Percentiles rank a stretch among this genome's conserved stretches.
Evolutionary conservation across 2,113 vertebrate genomes (phyloP).

Genomic region (Pelusios castaneus): DNA sequence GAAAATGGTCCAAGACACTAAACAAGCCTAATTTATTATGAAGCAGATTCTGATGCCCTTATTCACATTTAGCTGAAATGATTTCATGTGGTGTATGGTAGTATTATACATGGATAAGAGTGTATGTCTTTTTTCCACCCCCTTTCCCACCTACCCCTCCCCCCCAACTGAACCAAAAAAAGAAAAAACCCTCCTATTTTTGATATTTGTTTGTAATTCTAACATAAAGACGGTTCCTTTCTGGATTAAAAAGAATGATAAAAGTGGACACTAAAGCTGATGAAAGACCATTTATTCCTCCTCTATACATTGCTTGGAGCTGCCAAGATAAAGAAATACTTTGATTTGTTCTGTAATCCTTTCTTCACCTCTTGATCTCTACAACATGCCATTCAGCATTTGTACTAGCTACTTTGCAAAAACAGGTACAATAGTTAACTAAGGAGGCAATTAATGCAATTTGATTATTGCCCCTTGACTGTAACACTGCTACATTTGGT

Average conservation of each 20-base stretch:
- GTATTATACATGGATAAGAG: not conserved
- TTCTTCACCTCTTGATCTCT: not conserved
- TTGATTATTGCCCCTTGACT: conserved; percentile 27
- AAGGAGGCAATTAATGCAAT: not conserved
- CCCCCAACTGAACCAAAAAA: not conserved
- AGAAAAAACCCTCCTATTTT: not conserved
- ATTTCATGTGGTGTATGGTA: not conserved
- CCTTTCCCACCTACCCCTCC: no score
- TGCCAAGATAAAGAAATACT: not conserved
- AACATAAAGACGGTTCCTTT: not conserved
- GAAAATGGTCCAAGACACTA: not conserved
- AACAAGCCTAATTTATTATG: not conserved
- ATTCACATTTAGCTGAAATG: not conserved
- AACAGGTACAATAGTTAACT: not conserved
- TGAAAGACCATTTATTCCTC: not conserved
- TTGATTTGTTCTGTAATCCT: not conserved
- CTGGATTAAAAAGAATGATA: not conserved
- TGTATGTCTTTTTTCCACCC: not conserved
- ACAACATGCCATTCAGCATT: not conserved
- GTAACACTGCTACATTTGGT: conserved; percentile 26
- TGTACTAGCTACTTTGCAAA: not conserved
- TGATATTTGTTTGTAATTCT: not conserved
- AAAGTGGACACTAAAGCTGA: not conserved
- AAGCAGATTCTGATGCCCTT: not conserved
- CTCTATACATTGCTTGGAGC: not conserved